Evolutionary conservation across 1,140 invertebrate species (phyloP), one percentile per base, ranked within the genome.

Genomic region (Oryctes rhinoceros): DNA sequence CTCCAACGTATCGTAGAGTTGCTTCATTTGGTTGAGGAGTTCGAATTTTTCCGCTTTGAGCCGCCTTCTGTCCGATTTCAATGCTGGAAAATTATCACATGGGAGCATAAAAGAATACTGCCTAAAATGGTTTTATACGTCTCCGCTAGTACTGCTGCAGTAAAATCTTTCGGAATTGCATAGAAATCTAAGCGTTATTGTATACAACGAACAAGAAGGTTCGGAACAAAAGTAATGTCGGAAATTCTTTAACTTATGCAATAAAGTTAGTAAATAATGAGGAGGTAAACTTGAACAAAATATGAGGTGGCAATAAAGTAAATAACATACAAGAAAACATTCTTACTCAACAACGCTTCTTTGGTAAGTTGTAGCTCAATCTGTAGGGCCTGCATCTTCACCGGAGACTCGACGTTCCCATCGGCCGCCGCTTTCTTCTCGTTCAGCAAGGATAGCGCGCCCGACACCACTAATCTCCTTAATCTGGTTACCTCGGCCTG

Each of bases 21-120:
- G 96, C 88, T 97, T 98, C 93, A 98, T 97, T 89, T 98, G 96
- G 85, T 95, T 96, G 81, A 98, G 89, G 20, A 98, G 90, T 88
- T 98, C 96, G 86, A 96, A 96, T 88, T 98, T 98, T 88, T 98
- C 96, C 15, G 96, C 95, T 88, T 97, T 97, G 84, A 98, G 89
- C 77, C 96, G 91, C 87, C 97, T 97, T 74, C 96, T 91, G 88
- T 98, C 97, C 75, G 94, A 92, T 88, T 97, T 96, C 86, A 97
- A 89, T 44, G 94, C 93, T 90, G 91, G 79, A 87, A 85, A 9
- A 75, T 81, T 44, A 44, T 44, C 24, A 30, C 24, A 44, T 44
- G 39, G 5, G 39, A 44, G 39, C 5, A 44, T 10, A 39, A 39
- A 39, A 39, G 39, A 39, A 39, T 39, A 39, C 3, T 39, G 39